Evolutionary conservation across 2,113 vertebrate species (phyloP).

Genomic region (Brachionichthys hirsutus): DNA sequence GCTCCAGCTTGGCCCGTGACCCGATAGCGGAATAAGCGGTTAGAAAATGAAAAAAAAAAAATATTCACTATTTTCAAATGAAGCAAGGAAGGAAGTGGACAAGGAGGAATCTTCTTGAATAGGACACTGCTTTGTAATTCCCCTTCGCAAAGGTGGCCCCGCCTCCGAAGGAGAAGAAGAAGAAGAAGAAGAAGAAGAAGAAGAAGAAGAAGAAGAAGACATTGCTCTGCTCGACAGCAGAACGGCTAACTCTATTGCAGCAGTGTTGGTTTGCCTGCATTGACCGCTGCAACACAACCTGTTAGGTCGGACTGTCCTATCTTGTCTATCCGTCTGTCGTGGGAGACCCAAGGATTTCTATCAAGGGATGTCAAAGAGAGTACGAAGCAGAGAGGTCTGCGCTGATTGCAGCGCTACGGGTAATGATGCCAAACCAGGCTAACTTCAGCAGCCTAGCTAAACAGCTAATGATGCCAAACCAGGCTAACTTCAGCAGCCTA

Average conservation of each 20-base stretch:
- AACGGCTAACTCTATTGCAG: no score
- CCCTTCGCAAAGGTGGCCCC: no score
- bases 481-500: slow-evolving; percentile 39
- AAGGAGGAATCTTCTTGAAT: slow-evolving; percentile 30
- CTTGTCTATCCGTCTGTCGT: neutral
- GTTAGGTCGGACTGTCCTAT: slow-evolving; percentile 4
- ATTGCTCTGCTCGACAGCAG: no score
- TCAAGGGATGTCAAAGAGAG: slow-evolving; percentile 87
- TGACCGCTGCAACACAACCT: slow-evolving; percentile 17
- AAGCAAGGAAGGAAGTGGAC: slow-evolving; percentile 31
- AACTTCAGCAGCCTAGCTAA: slow-evolving; percentile 22
- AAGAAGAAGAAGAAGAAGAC: no score
- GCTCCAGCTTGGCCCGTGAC: no score
- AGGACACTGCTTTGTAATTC: slow-evolving; percentile 69
- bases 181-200: no score
- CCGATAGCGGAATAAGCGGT: no score
- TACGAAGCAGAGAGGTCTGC: slow-evolving; percentile 91
- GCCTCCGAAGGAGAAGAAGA: no score
- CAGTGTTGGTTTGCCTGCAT: slow-evolving; percentile 17
- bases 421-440: slow-evolving; percentile 73
- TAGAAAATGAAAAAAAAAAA: no score
- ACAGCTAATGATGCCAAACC: slow-evolving; percentile 29
- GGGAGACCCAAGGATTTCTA: slow-evolving; percentile 29
- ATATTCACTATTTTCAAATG: no score
- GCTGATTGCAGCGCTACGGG: slow-evolving; percentile 92